These are phyloP conservation scores for Coreoperca whiteheadi DNA, from an alignment of 2,113 vertebrate species.

Conservation along the genomic window DNA sequence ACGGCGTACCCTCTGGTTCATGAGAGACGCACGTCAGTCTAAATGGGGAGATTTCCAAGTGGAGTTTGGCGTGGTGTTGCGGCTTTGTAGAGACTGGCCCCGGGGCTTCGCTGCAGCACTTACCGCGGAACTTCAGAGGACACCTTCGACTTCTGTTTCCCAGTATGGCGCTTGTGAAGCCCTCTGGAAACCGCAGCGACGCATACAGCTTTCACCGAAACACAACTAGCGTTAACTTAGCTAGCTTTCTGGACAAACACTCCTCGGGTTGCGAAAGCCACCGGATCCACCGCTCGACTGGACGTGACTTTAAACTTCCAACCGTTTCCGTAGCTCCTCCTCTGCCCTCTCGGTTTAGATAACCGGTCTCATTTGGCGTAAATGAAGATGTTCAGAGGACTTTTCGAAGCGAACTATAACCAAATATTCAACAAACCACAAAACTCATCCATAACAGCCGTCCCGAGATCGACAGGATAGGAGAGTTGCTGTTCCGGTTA, in stretches of 20 bases:
- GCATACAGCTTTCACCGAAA: neutral
- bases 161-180: neutral
- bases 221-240: no score
- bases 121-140: slow-evolving; percentile 14
- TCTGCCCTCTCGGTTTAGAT: neutral
- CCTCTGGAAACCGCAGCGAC: fast-evolving
- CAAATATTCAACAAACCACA: neutral
- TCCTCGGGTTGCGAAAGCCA: no score
- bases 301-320: slow-evolving; percentile 1
- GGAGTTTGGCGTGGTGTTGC: neutral
- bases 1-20: no score
- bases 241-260: neutral
- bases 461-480: neutral
- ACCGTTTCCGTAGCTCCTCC: fast-evolving
- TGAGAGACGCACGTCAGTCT: neutral
- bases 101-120: neutral
- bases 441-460: neutral
- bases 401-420: no score
- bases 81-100: neutral
- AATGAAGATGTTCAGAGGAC: neutral
- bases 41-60: neutral
- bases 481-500: neutral
- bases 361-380: fast-evolving
- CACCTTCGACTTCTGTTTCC: neutral
- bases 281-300: neutral